These are phyloP conservation scores for Margarornis squamiger DNA, from an alignment of 2,797 vertebrate species.

Conservation along the genomic window DNA sequence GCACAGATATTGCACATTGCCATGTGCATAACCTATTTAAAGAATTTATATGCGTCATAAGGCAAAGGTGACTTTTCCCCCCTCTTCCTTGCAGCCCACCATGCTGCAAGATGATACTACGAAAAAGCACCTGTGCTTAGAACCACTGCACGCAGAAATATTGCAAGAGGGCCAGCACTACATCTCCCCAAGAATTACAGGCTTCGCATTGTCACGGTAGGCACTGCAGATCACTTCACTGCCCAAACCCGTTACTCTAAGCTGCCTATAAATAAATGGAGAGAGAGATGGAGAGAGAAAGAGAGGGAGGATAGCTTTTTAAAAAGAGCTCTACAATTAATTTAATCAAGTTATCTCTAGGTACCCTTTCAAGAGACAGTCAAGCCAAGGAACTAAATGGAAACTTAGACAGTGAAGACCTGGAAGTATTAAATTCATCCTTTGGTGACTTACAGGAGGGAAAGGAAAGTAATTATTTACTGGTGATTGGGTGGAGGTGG, in stretches of 20 bases:
- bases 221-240: slow-evolving; percentile 39
- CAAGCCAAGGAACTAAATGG: slow-evolving; percentile 45
- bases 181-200: background rate
- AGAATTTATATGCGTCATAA: slow-evolving; percentile 45
- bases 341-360: slow-evolving; percentile 60
- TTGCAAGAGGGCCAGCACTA: background rate
- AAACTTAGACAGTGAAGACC: slow-evolving; percentile 28
- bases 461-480: slow-evolving; percentile 31
- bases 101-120: background rate
- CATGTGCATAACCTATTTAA: slow-evolving; percentile 54
- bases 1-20: slow-evolving; percentile 33
- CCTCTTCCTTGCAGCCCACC: slow-evolving; percentile 35
- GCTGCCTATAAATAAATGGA: slow-evolving; percentile 61
- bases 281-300: background rate
- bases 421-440: slow-evolving; percentile 45
- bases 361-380: slow-evolving; percentile 42
- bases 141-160: background rate
- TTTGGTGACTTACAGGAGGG: background rate
- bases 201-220: background rate
- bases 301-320: slow-evolving; percentile 23
- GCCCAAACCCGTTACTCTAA: slow-evolving; percentile 41
- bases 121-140: slow-evolving; percentile 24
- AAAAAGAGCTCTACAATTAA: slow-evolving; percentile 53
- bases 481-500: background rate
- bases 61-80: slow-evolving; percentile 47